Evolutionary conservation across 2,888 invertebrate genomes (phyloP).

Genomic region (Achlya flavicornis): DNA sequence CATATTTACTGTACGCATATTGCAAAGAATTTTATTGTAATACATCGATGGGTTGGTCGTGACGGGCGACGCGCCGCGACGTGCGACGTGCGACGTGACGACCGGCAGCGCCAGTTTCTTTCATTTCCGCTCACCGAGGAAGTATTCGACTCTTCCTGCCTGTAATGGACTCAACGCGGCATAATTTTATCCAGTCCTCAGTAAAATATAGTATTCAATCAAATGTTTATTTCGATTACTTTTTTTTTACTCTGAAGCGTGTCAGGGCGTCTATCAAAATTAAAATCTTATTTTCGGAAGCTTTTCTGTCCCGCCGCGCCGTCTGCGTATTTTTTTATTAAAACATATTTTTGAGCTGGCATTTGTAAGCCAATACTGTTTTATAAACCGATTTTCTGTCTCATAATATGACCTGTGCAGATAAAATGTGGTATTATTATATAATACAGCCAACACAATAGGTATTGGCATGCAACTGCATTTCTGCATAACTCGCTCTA

Average conservation of each 20-base stretch:
- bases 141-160: slow-evolving; percentile 63
- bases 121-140: slow-evolving; percentile 63
- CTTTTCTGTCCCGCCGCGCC: not conserved
- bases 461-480: slow-evolving; percentile 2
- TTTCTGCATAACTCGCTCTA: not conserved
- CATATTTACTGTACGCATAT: not conserved
- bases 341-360: not conserved
- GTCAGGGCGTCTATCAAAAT: not conserved
- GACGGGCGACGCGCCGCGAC: slow-evolving; percentile 15
- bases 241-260: not conserved
- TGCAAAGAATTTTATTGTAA: slow-evolving; percentile 18
- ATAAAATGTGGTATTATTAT: too few species aligned
- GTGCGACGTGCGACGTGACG: slow-evolving; percentile 35
- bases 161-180: slow-evolving; percentile 57
- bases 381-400: too few species aligned
- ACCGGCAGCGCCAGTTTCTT: slow-evolving; percentile 57
- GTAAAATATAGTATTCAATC: slow-evolving; percentile 7
- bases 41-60: slow-evolving; percentile 28
- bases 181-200: slow-evolving; percentile 14
- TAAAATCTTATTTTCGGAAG: not conserved
- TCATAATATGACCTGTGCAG: too few species aligned
- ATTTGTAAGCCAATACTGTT: too few species aligned
- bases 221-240: not conserved
- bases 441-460: not conserved
- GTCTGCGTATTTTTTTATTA: not conserved